Conservation (phyloP, 2,797 vertebrate species). For the Paramormyrops hopkinsi region DNA sequence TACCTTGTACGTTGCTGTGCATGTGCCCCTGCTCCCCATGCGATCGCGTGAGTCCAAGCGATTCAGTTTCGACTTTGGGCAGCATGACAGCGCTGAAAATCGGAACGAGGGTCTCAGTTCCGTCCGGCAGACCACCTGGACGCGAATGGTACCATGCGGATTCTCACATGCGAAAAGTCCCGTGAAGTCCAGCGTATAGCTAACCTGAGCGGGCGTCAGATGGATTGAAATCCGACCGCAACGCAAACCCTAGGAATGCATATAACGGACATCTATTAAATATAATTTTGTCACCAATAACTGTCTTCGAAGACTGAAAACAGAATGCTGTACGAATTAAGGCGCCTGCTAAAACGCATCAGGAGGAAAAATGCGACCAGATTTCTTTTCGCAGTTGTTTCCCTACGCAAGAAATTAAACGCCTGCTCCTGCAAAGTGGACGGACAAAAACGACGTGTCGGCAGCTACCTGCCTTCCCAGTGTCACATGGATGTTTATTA, state of each 20-base stretch:
- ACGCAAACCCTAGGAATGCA: neutral
- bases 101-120: constrained; percentile 62
- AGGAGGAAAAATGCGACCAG: constrained; percentile 25
- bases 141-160: constrained; percentile 40
- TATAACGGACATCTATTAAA: neutral
- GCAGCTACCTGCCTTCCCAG: constrained; percentile 31
- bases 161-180: constrained; percentile 26
- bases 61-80: constrained; percentile 95
- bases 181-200: constrained; percentile 23
- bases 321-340: neutral
- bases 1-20: constrained; percentile 97
- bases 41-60: constrained; percentile 84
- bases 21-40: constrained; percentile 92
- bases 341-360: constrained; percentile 6
- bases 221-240: neutral
- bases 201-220: neutral
- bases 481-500: constrained; percentile 33
- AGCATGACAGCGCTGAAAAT: constrained; percentile 89
- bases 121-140: constrained; percentile 73
- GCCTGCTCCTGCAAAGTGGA: constrained; percentile 31
- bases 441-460: constrained; percentile 8
- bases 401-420: constrained; percentile 7
- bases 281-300: constrained; percentile 30
- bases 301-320: constrained; percentile 11
- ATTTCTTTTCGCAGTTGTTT: constrained; percentile 30